Evolutionary conservation across 2,113 vertebrate genomes (phyloP).

Genomic region (Electrona antarctica): DNA sequence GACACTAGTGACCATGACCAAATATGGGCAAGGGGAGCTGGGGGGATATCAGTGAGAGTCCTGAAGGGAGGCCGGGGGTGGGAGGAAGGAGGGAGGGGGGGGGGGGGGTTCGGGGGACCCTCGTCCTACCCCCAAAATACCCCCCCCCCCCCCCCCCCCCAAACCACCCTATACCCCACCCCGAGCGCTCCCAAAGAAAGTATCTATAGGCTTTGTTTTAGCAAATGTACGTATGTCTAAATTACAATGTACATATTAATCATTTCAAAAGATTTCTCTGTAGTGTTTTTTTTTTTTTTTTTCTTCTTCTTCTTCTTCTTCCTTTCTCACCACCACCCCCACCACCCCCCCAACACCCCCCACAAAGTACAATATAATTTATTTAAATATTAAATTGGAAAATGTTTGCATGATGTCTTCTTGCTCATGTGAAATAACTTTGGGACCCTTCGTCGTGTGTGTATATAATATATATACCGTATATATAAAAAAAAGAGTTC

Average conservation of each 20-base stretch:
- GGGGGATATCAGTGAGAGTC: slow-evolving; percentile 25
- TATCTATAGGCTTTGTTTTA: slow-evolving; percentile 50
- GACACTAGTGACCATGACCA: slow-evolving; percentile 50
- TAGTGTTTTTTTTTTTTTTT: slow-evolving; percentile 35
- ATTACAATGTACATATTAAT: slow-evolving; percentile 74
- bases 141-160: slow-evolving; percentile 39
- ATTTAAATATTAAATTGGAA: slow-evolving; percentile 59
- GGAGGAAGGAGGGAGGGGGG: background rate
- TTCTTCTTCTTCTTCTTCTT: too few relatives aligned
- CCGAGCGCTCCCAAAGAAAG: slow-evolving; percentile 65
- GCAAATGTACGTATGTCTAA: slow-evolving; percentile 74
- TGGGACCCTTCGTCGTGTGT: slow-evolving; percentile 61
- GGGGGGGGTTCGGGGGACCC: slow-evolving; percentile 15
- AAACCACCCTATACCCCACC: slow-evolving; percentile 45
- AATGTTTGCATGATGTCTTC: slow-evolving; percentile 60
- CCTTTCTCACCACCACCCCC: background rate
- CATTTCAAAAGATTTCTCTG: slow-evolving; percentile 57
- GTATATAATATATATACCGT: too few relatives aligned
- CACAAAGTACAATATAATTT: slow-evolving; percentile 33
- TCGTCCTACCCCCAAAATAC: slow-evolving; percentile 33
- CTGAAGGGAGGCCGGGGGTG: background rate
- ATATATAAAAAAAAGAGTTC: slow-evolving; percentile 41
- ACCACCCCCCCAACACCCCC: slow-evolving; percentile 24
- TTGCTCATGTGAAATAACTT: slow-evolving; percentile 58
- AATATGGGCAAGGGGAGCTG: slow-evolving; percentile 20